phyloP scores from a whole-genome alignment of 2,113 vertebrate genomes.

The Coryphaenoides rupestris region DNA sequence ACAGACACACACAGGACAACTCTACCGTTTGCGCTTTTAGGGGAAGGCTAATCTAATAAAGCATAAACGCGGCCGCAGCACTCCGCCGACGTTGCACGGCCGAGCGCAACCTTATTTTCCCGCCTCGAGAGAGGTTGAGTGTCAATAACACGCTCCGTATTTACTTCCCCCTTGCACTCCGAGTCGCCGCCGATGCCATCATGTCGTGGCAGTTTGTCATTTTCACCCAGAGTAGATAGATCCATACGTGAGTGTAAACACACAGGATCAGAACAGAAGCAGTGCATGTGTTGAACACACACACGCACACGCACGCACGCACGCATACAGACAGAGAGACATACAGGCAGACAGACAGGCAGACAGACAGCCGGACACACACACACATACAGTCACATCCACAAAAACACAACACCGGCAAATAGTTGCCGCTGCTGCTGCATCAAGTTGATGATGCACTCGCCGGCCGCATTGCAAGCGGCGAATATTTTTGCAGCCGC shows the following conservation, averaged over 20 bases:
- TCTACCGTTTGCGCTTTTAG: no score
- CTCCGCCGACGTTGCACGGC: no score
- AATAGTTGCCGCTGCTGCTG: neutral
- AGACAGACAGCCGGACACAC: constrained; percentile 4
- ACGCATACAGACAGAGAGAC: neutral
- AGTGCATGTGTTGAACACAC: neutral
- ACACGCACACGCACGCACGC: constrained; percentile 1
- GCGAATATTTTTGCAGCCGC: neutral
- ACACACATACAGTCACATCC: constrained; percentile 7
- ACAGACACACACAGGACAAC: constrained; percentile 4
- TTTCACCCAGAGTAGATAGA: no score
- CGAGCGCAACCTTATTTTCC: no score
- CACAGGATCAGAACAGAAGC: no score
- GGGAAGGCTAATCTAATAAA: constrained; percentile 13
- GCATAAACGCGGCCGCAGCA: neutral
- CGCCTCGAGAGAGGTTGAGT: no score
- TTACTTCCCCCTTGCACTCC: no score
- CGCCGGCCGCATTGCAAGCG: neutral
- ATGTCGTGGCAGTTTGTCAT: no score
- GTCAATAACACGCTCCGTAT: no score
- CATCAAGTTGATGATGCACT: neutral
- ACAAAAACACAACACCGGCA: neutral
- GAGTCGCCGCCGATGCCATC: no score
- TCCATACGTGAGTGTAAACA: no score
- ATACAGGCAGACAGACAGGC: neutral